Conservation (phyloP, 2,888 invertebrate genomes). For the Eretmocerus hayati region DNA sequence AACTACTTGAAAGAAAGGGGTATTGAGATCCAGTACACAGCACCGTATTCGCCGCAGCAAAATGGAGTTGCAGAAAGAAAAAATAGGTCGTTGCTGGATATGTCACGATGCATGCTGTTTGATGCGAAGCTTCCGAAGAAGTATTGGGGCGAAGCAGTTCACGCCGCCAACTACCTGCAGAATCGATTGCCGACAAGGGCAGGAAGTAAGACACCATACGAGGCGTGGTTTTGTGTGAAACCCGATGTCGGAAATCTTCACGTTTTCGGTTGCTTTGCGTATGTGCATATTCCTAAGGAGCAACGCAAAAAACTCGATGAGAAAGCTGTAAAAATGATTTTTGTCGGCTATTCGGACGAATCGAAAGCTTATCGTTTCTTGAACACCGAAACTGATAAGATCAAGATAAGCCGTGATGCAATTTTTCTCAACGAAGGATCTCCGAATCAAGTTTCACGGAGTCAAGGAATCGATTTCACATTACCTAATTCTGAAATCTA, state of each 20-base stretch:
- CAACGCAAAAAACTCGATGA: constrained; percentile 19
- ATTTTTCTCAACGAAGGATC: background rate
- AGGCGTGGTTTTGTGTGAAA: constrained; percentile 22
- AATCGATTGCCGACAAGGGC: constrained; percentile 16
- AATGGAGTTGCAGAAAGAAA: constrained; percentile 27
- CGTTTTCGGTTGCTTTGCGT: constrained; percentile 24
- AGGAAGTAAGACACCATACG: constrained; percentile 21
- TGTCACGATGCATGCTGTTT: constrained; percentile 24
- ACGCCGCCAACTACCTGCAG: constrained; percentile 20
- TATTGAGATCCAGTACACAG: constrained; percentile 20
- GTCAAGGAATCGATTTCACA: background rate
- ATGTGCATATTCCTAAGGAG: constrained; percentile 21
- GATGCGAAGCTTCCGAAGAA: constrained; percentile 22
- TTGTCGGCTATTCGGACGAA: constrained; percentile 17
- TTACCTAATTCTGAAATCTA: background rate
- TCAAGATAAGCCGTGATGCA: constrained; percentile 23
- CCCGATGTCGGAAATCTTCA: constrained; percentile 21
- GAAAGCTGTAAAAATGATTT: constrained; percentile 18
- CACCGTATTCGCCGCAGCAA: constrained; percentile 17
- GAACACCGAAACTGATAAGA: constrained; percentile 9
- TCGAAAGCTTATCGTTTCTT: constrained; percentile 25
- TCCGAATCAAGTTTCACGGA: background rate
- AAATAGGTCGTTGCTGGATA: constrained; percentile 25
- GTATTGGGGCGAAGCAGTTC: constrained; percentile 26
- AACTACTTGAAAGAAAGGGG: constrained; percentile 26